Percentiles rank a stretch among this genome's conserved stretches.
Conservation (phyloP, 1,140 invertebrate genomes). For the Mercenaria mercenaria region DNA sequence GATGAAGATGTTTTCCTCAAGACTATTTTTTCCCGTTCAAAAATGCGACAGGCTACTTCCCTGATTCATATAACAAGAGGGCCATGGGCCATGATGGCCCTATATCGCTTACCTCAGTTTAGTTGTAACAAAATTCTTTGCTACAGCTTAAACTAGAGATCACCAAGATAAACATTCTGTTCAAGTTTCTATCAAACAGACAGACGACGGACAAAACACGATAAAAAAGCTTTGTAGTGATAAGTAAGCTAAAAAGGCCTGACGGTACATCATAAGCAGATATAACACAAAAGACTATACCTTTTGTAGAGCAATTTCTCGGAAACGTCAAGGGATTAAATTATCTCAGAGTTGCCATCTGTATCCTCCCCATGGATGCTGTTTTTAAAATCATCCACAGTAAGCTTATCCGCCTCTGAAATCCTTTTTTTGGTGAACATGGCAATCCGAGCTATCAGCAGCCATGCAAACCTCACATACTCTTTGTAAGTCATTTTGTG, state of each 20-base stretch:
- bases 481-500: neutral
- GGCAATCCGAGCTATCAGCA: neutral
- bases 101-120: neutral
- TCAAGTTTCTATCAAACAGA: too few species aligned
- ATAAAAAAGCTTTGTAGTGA: too few species aligned
- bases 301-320: neutral
- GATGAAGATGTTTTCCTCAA: too few species aligned
- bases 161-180: too few species aligned
- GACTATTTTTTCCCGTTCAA: too few species aligned
- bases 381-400: neutral
- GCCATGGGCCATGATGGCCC: constrained; percentile 4
- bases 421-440: neutral
- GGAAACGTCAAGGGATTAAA: neutral
- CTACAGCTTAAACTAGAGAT: too few species aligned
- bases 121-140: neutral
- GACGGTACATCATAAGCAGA: too few species aligned
- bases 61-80: too few species aligned
- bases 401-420: neutral
- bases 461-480: neutral
- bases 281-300: too few species aligned
- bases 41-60: too few species aligned
- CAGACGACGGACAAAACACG: too few species aligned
- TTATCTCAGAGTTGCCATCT: neutral
- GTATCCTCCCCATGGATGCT: neutral
- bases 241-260: too few species aligned